These are phyloP conservation scores for Periphyllus acericola DNA, from an alignment of 2,888 invertebrate genomes.

Conservation along the genomic window DNA sequence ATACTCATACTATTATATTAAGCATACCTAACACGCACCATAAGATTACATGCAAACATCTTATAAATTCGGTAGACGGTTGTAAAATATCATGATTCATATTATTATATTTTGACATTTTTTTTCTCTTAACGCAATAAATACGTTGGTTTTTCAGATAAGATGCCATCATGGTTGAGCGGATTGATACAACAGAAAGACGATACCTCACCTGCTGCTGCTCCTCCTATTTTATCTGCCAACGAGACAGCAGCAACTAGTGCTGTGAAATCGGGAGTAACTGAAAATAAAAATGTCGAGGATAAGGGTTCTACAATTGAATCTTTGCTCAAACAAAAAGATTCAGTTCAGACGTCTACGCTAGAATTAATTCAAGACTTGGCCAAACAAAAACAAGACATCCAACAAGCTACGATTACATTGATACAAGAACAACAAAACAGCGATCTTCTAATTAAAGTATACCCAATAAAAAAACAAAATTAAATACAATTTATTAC, in stretches of 20 bases:
- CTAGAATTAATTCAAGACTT: slow-evolving; percentile 33
- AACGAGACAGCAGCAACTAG: not conserved
- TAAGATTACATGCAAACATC: too few species aligned
- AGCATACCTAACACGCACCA: too few species aligned
- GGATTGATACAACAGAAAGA: slow-evolving; percentile 33
- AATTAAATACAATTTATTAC: not conserved
- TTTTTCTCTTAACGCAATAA: too few species aligned
- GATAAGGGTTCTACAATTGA: not conserved
- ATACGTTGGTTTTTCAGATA: slow-evolving; percentile 14
- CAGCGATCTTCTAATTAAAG: slow-evolving; percentile 49
- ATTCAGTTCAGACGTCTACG: slow-evolving; percentile 17
- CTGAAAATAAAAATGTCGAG: not conserved
- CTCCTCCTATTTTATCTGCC: not conserved
- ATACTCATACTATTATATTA: too few species aligned
- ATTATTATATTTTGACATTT: too few species aligned
- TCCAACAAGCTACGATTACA: slow-evolving; percentile 40
- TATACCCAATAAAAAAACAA: not conserved
- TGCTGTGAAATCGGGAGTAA: not conserved
- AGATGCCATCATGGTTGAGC: slow-evolving; percentile 51
- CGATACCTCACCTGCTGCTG: not conserved
- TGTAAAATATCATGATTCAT: too few species aligned
- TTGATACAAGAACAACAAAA: slow-evolving; percentile 50
- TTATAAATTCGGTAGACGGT: too few species aligned
- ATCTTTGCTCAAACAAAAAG: slow-evolving; percentile 45
- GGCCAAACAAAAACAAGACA: slow-evolving; percentile 44